Base-by-base conservation (phyloP, 2,888 invertebrate species). In the Cryptosula pallasiana region DNA sequence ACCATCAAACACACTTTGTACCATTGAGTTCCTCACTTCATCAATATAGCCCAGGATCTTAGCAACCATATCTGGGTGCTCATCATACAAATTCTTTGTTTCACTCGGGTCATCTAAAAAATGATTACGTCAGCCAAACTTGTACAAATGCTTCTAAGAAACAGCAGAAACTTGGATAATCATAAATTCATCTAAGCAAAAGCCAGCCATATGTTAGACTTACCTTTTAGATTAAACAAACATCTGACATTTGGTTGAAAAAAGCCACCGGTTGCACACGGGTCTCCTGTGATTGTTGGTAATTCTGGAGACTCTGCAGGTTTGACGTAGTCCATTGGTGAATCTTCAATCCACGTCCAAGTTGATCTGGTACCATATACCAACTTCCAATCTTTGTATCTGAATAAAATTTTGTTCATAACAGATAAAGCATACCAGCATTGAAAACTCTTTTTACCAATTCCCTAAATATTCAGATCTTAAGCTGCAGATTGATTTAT, bases 201-300 rank as follows among this genome's bases (percentile, higher is more conserved):
- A n/a, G n/a, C n/a, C n/a, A n/a, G n/a, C 45, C 20, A 45, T 20
- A 45, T 13, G 20, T 13, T n/a, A 23, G 25, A n/a, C 57, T 23
- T 57, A 57, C 57, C 13, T 57, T 57, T 23, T 5, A 57, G 57
- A 23, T 57, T 57, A 23, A 57, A 57, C 9, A 57, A 23, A 23
- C 57, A 57, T 57, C 57, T 57, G 25, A 23, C n/a, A 5, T 57
- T 9, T 5, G 20, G 3, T 45, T 45, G 5, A 16, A 5, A 5
- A 16, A 13, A 13, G n/a, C n/a, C 57, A 5, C 20, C 20, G 5
- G 25, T 5, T 57, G 5, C 25, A 57, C 57, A 57, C 25, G 57
- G n/a, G 25, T 57, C 57, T 57, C 57, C 57, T 13, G 57, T 57
- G 16, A 57, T 57, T n/a, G 57, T 57, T 57, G 57, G 57, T 23